These are phyloP conservation scores for Eulimnadia texana DNA, from an alignment of 1,140 invertebrate species.

Conservation along the genomic window DNA sequence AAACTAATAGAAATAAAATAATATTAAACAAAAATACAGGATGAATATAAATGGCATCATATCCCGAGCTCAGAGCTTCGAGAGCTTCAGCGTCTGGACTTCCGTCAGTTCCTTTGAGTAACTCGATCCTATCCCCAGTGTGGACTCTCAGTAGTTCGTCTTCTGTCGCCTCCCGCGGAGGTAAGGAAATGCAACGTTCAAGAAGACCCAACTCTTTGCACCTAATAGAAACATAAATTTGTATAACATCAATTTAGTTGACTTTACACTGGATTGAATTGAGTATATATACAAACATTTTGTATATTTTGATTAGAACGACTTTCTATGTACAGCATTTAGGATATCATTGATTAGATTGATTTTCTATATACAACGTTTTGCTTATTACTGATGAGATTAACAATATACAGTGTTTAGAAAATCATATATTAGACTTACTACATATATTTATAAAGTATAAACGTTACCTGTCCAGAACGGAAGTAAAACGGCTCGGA, in stretches of 20 bases:
- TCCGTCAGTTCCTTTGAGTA: slow-evolving; percentile 45
- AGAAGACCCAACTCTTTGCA: slow-evolving; percentile 56
- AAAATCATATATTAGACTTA: too few species aligned
- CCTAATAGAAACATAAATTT: slow-evolving; percentile 28
- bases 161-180: slow-evolving; percentile 45
- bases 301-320: too few species aligned
- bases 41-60: slow-evolving; percentile 75
- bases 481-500: slow-evolving; percentile 51
- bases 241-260: slow-evolving; percentile 10
- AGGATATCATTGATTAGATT: too few species aligned
- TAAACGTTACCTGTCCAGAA: slow-evolving; percentile 44
- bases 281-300: background rate
- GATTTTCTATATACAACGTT: too few species aligned
- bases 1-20: slow-evolving; percentile 6
- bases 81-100: slow-evolving; percentile 35
- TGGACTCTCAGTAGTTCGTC: slow-evolving; percentile 54
- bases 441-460: background rate
- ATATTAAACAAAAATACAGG: slow-evolving; percentile 39
- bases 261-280: background rate
- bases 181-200: slow-evolving; percentile 45
- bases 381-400: background rate
- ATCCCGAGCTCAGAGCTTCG: slow-evolving; percentile 53
- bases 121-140: slow-evolving; percentile 42
- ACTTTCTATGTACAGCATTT: too few species aligned
- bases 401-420: too few species aligned